phyloP scores from a whole-genome alignment of 2,797 vertebrate genomes.

The Coregonus ussuriensis region DNA sequence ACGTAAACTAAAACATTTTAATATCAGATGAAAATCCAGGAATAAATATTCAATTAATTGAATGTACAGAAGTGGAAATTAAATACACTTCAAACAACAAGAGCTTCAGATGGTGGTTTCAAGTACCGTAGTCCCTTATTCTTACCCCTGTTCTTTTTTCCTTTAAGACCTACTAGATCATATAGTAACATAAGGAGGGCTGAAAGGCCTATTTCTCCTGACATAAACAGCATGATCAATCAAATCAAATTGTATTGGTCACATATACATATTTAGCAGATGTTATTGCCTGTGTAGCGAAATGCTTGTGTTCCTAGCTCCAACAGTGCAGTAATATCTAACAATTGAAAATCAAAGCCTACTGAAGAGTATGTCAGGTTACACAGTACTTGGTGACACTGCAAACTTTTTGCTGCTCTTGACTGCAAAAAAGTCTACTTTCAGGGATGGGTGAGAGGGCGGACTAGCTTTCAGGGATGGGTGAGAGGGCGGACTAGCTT shows the following conservation, averaged over 20 bases:
- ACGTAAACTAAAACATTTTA: too few relatives aligned
- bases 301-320: too few relatives aligned
- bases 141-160: background rate
- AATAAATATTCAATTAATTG: too few relatives aligned
- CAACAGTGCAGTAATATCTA: too few relatives aligned
- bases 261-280: too few relatives aligned
- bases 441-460: background rate
- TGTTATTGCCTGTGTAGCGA: too few relatives aligned
- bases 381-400: background rate
- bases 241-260: background rate
- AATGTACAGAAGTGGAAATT: background rate
- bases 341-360: too few relatives aligned
- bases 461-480: background rate
- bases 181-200: background rate
- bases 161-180: background rate
- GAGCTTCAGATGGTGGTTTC: background rate
- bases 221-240: background rate
- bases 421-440: background rate
- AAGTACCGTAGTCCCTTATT: background rate
- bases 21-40: too few relatives aligned
- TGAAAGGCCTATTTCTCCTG: background rate
- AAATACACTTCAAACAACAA: background rate
- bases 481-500: too few relatives aligned
- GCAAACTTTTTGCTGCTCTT: background rate
- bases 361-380: background rate